Conservation (phyloP, 2,797 vertebrate genomes). For the Borostomias antarcticus region DNA sequence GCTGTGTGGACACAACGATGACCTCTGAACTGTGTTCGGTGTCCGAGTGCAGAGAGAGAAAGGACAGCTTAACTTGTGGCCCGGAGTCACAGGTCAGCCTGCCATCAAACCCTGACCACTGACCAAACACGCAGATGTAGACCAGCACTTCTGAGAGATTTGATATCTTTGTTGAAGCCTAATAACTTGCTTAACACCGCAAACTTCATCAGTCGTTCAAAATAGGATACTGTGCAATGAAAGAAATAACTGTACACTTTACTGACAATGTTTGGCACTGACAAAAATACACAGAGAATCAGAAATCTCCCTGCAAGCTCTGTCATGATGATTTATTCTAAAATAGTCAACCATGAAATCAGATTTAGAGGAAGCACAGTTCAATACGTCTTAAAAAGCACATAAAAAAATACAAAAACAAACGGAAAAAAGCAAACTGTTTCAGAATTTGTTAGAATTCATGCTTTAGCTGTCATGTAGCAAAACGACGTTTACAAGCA, state of each 20-base stretch:
- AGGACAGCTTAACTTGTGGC: conserved; percentile 91
- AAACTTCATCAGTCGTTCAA: not conserved
- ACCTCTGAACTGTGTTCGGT: conserved; percentile 71
- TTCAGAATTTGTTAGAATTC: conserved; percentile 4
- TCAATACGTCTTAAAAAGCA: no score
- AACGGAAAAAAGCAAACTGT: not conserved
- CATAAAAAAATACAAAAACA: not conserved
- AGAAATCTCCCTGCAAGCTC: no score
- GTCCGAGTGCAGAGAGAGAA: conserved; percentile 68
- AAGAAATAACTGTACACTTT: not conserved
- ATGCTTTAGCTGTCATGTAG: conserved; percentile 11
- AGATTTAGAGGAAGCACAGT: not conserved
- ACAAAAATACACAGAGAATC: not conserved
- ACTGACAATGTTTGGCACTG: not conserved
- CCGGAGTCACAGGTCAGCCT: conserved; percentile 76
- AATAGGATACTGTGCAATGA: not conserved
- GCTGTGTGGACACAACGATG: conserved; percentile 64
- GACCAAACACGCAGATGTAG: conserved; percentile 48
- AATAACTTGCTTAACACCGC: no score
- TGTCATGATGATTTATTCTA: no score
- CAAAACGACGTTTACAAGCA: conserved; percentile 27
- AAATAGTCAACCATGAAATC: conserved; percentile 7
- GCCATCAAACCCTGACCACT: conserved; percentile 73
- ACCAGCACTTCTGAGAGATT: no score
- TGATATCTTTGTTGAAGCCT: no score